Evolutionary conservation across 2,888 invertebrate species (phyloP).

Genomic region (Archips crataeganus): DNA sequence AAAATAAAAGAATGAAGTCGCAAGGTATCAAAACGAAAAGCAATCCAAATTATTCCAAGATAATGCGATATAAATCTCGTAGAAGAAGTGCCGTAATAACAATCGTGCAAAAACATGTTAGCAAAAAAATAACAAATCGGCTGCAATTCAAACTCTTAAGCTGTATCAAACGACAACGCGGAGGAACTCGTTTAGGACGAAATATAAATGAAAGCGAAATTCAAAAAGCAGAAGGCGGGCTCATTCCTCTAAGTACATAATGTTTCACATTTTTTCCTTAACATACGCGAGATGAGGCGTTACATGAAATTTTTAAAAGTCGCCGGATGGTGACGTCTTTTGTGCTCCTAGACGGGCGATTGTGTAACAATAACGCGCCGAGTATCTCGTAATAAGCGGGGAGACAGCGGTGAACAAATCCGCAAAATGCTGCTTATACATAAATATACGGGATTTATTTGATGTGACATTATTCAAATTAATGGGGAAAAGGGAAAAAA

Average conservation of each 20-base stretch:
- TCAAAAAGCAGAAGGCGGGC: conserved; percentile 48
- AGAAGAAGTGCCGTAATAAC: conserved; percentile 14
- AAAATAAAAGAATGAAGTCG: background rate
- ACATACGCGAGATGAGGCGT: conserved; percentile 48
- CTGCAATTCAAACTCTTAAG: conserved; percentile 42
- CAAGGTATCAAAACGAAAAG: background rate
- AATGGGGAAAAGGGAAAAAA: background rate
- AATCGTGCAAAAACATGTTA: conserved; percentile 19
- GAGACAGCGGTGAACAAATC: conserved; percentile 45
- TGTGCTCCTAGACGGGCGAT: conserved; percentile 47
- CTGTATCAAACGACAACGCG: conserved; percentile 42
- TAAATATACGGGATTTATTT: conserved; percentile 5
- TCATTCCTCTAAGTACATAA: conserved; percentile 51
- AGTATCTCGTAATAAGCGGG: conserved; percentile 51
- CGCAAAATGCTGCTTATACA: conserved; percentile 25
- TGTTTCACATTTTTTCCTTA: conserved; percentile 54
- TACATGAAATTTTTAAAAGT: conserved; percentile 50
- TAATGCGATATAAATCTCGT: conserved; percentile 3
- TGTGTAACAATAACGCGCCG: conserved; percentile 50
- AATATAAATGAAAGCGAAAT: conserved; percentile 51
- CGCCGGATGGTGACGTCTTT: conserved; percentile 42
- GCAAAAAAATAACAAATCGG: conserved; percentile 41
- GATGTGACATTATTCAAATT: background rate
- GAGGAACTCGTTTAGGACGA: conserved; percentile 47
- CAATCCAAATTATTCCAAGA: background rate